Evolutionary conservation across 2,113 vertebrate genomes (phyloP).

Genomic region (Urocolius indicus): DNA sequence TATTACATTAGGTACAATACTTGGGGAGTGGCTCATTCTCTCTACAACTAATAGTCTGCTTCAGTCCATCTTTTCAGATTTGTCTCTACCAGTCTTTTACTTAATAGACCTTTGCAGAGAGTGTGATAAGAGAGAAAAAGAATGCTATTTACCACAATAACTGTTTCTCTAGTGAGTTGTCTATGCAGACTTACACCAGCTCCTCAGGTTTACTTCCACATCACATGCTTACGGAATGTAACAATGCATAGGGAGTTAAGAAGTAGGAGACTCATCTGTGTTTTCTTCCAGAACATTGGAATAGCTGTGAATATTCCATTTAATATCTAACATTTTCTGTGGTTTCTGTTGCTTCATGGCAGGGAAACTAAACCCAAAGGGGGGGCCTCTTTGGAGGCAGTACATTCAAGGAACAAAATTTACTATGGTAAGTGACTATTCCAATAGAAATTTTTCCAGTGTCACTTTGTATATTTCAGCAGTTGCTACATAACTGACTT

Average conservation of each 20-base stretch:
- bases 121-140: neutral
- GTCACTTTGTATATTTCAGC: neutral
- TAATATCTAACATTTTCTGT: neutral
- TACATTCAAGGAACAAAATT: constrained; percentile 6
- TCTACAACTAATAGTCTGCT: neutral
- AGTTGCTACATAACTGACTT: neutral
- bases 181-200: neutral
- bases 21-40: neutral
- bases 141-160: neutral
- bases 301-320: neutral
- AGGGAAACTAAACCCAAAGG: constrained; percentile 1
- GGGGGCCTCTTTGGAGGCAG: neutral
- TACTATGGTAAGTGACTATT: neutral
- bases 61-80: neutral
- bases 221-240: neutral
- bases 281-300: neutral
- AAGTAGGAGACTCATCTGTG: neutral
- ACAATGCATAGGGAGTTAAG: neutral
- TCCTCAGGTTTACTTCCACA: neutral
- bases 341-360: constrained; percentile 5
- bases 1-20: neutral
- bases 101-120: neutral
- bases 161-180: neutral
- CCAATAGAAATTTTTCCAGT: neutral
- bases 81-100: neutral